A percentile compares a stretch with the other conserved stretches of the same genome.
These are phyloP conservation scores for Pyrgilauda ruficollis DNA, from an alignment of 2,113 vertebrate genomes.

Conservation along the genomic window DNA sequence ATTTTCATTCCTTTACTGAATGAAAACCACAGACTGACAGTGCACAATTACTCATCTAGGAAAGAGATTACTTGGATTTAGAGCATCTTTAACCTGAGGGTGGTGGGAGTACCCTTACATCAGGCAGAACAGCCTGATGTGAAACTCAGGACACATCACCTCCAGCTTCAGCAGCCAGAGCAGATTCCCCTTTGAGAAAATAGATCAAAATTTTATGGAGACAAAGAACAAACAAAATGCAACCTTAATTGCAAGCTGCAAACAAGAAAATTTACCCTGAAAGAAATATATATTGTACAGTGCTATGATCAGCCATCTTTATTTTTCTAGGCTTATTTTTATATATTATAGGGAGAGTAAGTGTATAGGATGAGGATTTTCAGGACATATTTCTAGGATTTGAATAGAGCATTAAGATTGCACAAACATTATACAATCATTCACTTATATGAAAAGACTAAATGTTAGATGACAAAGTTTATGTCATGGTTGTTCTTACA, in stretches of 20 bases:
- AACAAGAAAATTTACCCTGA: background rate
- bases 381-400: background rate
- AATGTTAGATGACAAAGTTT: background rate
- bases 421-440: background rate
- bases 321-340: background rate
- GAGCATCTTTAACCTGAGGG: background rate
- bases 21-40: background rate
- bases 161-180: background rate
- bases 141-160: background rate
- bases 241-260: background rate
- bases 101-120: background rate
- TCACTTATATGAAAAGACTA: background rate
- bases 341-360: background rate
- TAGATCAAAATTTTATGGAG: background rate
- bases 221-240: background rate
- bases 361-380: background rate
- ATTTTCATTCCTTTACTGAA: background rate
- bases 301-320: background rate
- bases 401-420: background rate
- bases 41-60: background rate
- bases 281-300: background rate
- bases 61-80: background rate
- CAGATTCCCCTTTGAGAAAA: background rate
- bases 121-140: background rate
- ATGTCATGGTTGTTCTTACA: background rate